phyloP scores from a whole-genome alignment of 2,888 invertebrate genomes.

The Rhagonycha lutea region DNA sequence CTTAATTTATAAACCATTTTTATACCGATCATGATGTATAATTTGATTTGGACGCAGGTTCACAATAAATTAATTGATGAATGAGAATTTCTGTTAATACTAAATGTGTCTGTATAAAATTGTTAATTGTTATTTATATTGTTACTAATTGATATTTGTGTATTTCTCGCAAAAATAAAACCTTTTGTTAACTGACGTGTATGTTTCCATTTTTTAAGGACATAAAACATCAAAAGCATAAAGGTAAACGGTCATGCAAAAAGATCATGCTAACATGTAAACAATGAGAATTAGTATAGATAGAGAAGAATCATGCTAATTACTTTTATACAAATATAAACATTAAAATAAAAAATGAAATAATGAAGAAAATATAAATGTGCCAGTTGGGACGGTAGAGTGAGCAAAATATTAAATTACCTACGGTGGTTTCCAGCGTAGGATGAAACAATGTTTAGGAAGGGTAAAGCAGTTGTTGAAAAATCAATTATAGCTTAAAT shows the following conservation, averaged over 20 bases:
- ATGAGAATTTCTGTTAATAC: no score
- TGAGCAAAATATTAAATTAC: constrained; percentile 46
- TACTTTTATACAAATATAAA: not conserved
- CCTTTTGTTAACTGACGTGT: not conserved
- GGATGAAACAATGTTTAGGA: constrained; percentile 37
- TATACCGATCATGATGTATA: no score
- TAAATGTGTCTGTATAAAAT: no score
- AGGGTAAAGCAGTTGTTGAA: constrained; percentile 32
- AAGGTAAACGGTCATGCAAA: not conserved
- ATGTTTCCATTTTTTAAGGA: not conserved
- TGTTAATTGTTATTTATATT: no score
- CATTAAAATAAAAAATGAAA: constrained; percentile 11
- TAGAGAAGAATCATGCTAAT: not conserved
- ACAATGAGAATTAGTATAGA: not conserved
- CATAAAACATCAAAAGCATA: not conserved
- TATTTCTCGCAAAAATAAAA: no score
- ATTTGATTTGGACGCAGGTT: no score
- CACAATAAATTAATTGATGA: no score
- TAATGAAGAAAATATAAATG: constrained; percentile 43
- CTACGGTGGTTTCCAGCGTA: constrained; percentile 44
- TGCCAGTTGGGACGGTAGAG: constrained; percentile 62
- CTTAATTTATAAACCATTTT: no score
- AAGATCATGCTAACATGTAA: not conserved
- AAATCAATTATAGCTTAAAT: constrained; percentile 32
- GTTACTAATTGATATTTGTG: no score